Base-by-base conservation (phyloP, 2,888 invertebrate genomes). In the Melinaea menophilus region DNA sequence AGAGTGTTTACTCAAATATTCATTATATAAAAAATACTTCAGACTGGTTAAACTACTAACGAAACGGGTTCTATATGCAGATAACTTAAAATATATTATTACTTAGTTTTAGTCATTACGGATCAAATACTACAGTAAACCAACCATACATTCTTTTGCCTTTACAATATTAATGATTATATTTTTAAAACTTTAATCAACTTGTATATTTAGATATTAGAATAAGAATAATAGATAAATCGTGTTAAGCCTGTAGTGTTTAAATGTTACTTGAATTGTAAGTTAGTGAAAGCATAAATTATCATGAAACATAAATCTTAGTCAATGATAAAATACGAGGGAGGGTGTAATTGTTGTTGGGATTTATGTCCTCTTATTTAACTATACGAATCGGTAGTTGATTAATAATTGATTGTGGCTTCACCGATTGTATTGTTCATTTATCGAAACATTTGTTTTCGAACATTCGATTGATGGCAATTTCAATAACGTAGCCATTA, bases 251-350 rank as follows among this genome's bases (percentile, higher is more conserved):
- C 41, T 5, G 41, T 11, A 41, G 41, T 41, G 41, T 9, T 41
- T 41, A 41, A 51, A 51, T 31, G 7, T 51, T 31, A 51, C 31
- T 51, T 51, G 51, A 63, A 69, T 65, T 66, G 65, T 65, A 66
- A 65, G 59, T 61, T 67, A 63, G 61, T 63, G 64, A 65, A 65
- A 65, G 66, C 67, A 64, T 71, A 68, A 70, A 67, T 71, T 70
- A 75, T 72, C 70, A 64, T 34, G 51, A 67, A 56, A 65, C 69
- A 78, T 76, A 79, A 78, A 76, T 79, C 73, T 72, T 65, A 73
- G 69, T 72, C 75, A 75, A 76, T 77, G 75, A 71, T 75, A 73
- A 77, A 79, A 75, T 75, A 79, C 69, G 55, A 65, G 65, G 71
- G 68, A 69, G 56, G 62, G 67, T 58, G 71, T 72, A 74, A 76